Evolutionary conservation across 1,140 invertebrate species (phyloP).

Genomic region (Hormaphis cornu): DNA sequence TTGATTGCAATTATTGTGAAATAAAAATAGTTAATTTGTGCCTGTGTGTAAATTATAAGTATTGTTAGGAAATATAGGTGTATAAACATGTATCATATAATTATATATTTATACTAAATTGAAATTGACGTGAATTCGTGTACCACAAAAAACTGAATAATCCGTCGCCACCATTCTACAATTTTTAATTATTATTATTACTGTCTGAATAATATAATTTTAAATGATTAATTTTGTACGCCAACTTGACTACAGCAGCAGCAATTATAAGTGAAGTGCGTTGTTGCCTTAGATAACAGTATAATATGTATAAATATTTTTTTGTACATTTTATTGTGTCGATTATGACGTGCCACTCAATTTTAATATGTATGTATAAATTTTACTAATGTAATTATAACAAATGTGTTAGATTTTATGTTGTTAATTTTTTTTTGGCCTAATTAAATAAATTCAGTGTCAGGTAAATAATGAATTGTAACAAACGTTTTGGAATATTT

Average conservation of each 20-base stretch:
- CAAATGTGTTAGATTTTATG: slow-evolving; percentile 5
- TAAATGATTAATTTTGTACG: slow-evolving; percentile 6
- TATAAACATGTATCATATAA: too few species aligned
- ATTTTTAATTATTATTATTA: not conserved
- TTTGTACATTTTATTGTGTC: slow-evolving; percentile 20
- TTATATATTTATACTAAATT: not conserved
- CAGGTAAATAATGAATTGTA: too few species aligned
- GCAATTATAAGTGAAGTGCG: not conserved
- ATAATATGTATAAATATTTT: not conserved
- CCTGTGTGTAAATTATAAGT: not conserved
- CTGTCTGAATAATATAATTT: not conserved
- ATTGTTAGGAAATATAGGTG: not conserved
- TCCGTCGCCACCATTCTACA: not conserved
- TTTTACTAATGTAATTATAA: slow-evolving; percentile 2
- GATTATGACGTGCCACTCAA: not conserved
- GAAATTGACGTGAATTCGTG: not conserved
- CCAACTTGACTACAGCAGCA: not conserved
- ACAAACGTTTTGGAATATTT: too few species aligned
- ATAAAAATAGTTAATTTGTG: not conserved
- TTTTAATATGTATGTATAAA: not conserved
- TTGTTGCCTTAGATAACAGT: not conserved
- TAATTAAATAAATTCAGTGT: too few species aligned
- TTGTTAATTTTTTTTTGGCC: not conserved
- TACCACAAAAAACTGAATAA: not conserved
- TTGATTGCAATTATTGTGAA: not conserved